Evolutionary conservation across 1,140 invertebrate species (phyloP).

Genomic region (Bathynomus jamesi): DNA sequence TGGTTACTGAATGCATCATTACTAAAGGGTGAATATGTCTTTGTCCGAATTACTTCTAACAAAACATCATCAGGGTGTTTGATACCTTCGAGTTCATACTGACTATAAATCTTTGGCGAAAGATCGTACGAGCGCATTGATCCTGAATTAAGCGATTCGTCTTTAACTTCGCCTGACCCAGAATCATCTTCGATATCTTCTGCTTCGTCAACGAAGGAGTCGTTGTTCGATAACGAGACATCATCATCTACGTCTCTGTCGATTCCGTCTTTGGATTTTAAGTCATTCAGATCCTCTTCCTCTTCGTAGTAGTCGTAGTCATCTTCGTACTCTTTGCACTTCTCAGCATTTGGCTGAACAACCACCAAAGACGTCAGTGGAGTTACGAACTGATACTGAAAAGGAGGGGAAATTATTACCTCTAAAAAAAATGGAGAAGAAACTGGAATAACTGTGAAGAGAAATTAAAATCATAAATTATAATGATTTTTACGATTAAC

Average conservation of each 20-base stretch:
- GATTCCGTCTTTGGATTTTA: neutral
- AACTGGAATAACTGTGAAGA: neutral
- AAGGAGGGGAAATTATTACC: too few relatives aligned
- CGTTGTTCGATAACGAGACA: neutral
- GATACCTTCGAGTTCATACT: neutral
- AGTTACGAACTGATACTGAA: slow-evolving; percentile 37
- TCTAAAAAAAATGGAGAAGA: too few relatives aligned
- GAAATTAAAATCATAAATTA: too few relatives aligned
- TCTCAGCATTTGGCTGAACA: slow-evolving; percentile 30
- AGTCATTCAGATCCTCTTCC: neutral
- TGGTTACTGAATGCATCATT: too few relatives aligned
- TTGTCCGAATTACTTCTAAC: neutral
- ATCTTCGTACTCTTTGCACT: slow-evolving; percentile 31
- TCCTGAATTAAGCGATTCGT: neutral
- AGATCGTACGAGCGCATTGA: neutral
- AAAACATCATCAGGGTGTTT: neutral
- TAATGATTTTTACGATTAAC: too few relatives aligned
- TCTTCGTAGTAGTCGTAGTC: slow-evolving; percentile 14
- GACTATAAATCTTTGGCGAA: neutral
- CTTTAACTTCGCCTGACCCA: neutral
- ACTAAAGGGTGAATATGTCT: neutral
- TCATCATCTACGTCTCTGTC: neutral
- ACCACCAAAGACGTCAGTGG: slow-evolving; percentile 37
- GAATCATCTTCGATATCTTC: neutral
- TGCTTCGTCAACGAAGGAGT: neutral